Conservation (phyloP, 2,797 vertebrate genomes). For the Florisuga fusca region DNA sequence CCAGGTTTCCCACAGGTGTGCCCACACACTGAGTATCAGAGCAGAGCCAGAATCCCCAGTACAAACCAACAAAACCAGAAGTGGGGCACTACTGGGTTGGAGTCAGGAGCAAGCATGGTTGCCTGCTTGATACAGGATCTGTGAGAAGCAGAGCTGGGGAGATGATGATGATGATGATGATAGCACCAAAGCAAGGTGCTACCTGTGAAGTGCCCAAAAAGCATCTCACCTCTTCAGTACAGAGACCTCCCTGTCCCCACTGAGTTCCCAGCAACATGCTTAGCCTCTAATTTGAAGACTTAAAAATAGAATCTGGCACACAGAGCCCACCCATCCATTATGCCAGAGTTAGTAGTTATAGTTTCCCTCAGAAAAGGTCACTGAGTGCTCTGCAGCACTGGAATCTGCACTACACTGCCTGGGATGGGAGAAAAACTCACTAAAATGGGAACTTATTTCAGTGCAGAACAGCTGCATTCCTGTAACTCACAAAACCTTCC, state of each 20-base stretch:
- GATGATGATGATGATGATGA: not conserved
- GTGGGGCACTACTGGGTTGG: not conserved
- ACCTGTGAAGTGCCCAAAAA: not conserved
- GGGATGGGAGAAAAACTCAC: not conserved
- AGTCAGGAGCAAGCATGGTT: not conserved
- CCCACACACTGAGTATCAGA: not conserved
- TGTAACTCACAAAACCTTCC: not conserved
- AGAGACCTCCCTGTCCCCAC: not conserved
- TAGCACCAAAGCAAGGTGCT: not conserved
- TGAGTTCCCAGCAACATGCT: not conserved
- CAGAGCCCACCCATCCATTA: not conserved
- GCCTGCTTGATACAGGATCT: not conserved
- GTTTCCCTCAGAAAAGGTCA: not conserved
- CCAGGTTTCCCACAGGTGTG: rapidly evolving
- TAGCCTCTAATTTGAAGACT: constrained; percentile 19
- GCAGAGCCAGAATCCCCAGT: not conserved
- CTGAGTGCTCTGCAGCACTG: not conserved
- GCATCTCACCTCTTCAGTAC: not conserved
- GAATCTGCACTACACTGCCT: not conserved
- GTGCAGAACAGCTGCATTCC: not conserved
- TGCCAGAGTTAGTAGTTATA: constrained; percentile 1
- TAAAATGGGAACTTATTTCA: not conserved
- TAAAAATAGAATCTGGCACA: not conserved
- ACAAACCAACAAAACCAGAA: not conserved
- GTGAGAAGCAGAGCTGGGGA: not conserved